These are phyloP conservation scores for Drosophila kurseongensis DNA, from an alignment of 1,140 invertebrate species.

Conservation along the genomic window DNA sequence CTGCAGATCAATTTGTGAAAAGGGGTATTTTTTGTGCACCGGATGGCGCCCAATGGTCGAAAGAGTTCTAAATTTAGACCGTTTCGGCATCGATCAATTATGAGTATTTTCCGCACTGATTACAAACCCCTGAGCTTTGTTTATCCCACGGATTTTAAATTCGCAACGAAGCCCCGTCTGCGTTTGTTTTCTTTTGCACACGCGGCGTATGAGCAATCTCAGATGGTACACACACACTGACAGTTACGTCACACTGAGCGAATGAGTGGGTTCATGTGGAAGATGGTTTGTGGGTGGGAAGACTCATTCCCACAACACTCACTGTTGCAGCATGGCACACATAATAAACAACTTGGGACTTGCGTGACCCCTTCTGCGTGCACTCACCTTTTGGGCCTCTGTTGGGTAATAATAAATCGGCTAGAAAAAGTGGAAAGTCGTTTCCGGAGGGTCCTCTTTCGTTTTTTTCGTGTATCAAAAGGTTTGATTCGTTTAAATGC, in stretches of 20 bases:
- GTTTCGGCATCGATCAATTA: constrained; percentile 41
- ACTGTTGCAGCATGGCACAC: constrained; percentile 43
- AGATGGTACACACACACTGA: constrained; percentile 17
- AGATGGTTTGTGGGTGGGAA: constrained; percentile 7
- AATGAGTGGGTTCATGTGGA: constrained; percentile 19
- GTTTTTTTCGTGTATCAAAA: constrained; percentile 40
- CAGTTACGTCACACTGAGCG: constrained; percentile 63
- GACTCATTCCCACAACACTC: constrained; percentile 42
- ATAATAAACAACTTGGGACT: constrained; percentile 8
- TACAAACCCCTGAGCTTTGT: constrained; percentile 29
- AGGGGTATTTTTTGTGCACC: constrained; percentile 27
- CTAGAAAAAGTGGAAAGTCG: constrained; percentile 25
- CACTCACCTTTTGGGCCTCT: constrained; percentile 71
- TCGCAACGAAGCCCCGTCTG: constrained; percentile 16
- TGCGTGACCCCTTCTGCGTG: constrained; percentile 44
- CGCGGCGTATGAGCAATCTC: constrained; percentile 76
- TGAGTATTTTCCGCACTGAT: constrained; percentile 9
- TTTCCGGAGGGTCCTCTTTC: constrained; percentile 28
- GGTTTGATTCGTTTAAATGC: constrained; percentile 54
- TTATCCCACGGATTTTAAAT: constrained; percentile 33
- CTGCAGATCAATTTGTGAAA: constrained; percentile 20
- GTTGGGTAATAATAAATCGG: constrained; percentile 36
- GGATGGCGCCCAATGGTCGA: constrained; percentile 41
- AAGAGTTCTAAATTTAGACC: constrained; percentile 32
- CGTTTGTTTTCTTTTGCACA: constrained; percentile 62